phyloP scores from a whole-genome alignment of 2,888 invertebrate species.

The Notocelia uddmanniana region DNA sequence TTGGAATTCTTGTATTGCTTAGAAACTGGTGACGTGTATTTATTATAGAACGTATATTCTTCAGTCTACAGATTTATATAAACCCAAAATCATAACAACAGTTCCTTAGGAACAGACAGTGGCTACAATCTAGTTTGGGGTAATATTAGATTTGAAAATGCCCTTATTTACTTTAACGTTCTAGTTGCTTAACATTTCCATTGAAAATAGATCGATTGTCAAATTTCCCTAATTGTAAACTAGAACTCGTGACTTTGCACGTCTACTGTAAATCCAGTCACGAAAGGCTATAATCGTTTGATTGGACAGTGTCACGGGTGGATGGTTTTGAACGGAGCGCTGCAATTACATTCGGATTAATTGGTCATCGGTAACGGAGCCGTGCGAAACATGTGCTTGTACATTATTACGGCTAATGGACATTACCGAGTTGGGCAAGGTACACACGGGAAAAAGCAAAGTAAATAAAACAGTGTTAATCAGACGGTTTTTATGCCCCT shows the following conservation, averaged over 20 bases:
- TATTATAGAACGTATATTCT: background rate
- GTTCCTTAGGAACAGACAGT: too few relatives aligned
- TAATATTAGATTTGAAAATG: background rate
- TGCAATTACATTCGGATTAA: conserved; percentile 44
- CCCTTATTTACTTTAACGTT: background rate
- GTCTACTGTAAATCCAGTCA: background rate
- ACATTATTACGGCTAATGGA: conserved; percentile 62
- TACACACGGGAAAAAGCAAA: conserved; percentile 4
- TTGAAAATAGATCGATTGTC: background rate
- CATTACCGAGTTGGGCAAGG: conserved; percentile 55
- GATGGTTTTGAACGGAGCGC: conserved; percentile 40
- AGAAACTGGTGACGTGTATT: background rate
- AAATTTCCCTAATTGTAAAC: background rate
- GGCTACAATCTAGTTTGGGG: too few relatives aligned
- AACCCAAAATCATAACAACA: too few relatives aligned
- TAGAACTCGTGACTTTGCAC: background rate
- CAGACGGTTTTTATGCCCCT: background rate
- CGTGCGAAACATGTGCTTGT: conserved; percentile 54
- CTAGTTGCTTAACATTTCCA: background rate
- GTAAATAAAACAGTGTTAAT: background rate
- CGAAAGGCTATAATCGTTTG: conserved; percentile 7
- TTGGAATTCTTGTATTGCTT: background rate
- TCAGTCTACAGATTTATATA: too few relatives aligned
- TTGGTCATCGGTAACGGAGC: conserved; percentile 49
- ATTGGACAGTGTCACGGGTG: background rate